These are phyloP conservation scores for Phalacrocorax pelagicus DNA, from an alignment of 2,113 vertebrate species.

Conservation along the genomic window DNA sequence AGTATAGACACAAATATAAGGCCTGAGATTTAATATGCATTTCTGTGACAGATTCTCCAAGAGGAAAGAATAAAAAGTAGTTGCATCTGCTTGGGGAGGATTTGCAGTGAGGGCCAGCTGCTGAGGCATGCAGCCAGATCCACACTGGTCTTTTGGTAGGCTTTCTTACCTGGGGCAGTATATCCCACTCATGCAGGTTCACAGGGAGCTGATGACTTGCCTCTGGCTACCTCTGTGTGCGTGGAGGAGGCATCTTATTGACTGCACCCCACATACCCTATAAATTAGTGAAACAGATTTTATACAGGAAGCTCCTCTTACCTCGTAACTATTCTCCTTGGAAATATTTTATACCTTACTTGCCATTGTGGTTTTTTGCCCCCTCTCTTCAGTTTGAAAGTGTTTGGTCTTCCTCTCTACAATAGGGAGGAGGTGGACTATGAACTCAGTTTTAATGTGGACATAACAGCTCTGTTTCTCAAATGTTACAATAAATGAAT, in stretches of 20 bases:
- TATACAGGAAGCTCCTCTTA: not conserved
- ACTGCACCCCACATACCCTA: not conserved
- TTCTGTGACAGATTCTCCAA: not conserved
- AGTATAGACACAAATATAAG: not conserved
- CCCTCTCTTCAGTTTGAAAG: not conserved
- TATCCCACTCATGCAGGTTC: not conserved
- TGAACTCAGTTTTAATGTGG: not conserved
- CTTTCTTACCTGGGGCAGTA: not conserved
- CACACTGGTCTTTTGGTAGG: not conserved
- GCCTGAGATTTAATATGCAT: not conserved
- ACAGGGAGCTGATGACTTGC: not conserved
- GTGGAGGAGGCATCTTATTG: not conserved
- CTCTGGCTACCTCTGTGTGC: not conserved
- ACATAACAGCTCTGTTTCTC: rapidly evolving
- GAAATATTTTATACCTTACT: not conserved
- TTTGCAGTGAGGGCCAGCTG: not conserved
- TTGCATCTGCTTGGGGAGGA: not conserved
- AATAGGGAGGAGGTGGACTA: not conserved
- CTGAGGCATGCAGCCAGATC: not conserved
- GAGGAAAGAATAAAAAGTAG: not conserved
- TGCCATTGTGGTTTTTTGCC: rapidly evolving
- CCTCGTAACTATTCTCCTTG: not conserved
- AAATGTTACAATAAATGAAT: not conserved
- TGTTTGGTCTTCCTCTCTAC: not conserved
- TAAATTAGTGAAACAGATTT: not conserved